Percentiles rank a stretch among this genome's conserved stretches.
Evolutionary conservation across 2,888 invertebrate genomes (phyloP).

Genomic region (Blera fallax): DNA sequence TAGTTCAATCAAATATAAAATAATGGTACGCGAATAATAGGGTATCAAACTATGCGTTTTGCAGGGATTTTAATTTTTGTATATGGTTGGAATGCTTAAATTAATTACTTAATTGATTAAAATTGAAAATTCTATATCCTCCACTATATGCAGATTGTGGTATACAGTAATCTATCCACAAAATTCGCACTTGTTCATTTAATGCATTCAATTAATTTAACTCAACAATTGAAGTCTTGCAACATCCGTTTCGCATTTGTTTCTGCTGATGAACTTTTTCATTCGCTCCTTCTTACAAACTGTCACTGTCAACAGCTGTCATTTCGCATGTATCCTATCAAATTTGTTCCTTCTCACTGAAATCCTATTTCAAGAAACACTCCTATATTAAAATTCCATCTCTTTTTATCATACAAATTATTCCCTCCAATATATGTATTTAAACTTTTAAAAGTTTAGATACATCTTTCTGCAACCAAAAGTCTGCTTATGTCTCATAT

Average conservation of each 20-base stretch:
- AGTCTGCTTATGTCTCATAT: not conserved
- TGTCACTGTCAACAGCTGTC: not conserved
- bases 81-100: no score
- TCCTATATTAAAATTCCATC: not conserved
- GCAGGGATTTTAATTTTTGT: no score
- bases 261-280: not conserved
- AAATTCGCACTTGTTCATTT: not conserved
- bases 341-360: not conserved
- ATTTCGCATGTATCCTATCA: not conserved
- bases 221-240: not conserved
- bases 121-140: no score
- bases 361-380: not conserved
- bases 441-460: conserved; percentile 1
- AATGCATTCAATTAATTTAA: not conserved
- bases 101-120: no score
- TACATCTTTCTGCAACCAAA: not conserved
- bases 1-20: no score
- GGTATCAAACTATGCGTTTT: no score
- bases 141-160: no score
- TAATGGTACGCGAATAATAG: no score
- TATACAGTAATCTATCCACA: no score
- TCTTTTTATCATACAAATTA: not conserved
- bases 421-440: not conserved
- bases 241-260: not conserved
- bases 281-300: not conserved